phyloP scores from a whole-genome alignment of 2,888 invertebrate genomes.

The Schrankia costaestrigalis region DNA sequence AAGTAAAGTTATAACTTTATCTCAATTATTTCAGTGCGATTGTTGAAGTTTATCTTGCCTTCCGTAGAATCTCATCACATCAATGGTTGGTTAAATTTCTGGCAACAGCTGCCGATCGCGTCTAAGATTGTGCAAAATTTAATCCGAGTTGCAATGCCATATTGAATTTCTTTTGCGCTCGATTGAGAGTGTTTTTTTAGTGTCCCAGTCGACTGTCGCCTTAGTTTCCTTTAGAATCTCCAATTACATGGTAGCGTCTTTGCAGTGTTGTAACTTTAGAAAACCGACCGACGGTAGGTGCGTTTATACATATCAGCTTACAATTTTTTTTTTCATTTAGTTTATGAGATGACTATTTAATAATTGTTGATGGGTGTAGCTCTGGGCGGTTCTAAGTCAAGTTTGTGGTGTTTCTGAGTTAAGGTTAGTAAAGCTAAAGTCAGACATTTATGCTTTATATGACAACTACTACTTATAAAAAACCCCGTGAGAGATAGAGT shows the following conservation, averaged over 20 bases:
- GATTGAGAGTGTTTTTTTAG: constrained; percentile 68
- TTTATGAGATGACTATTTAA: constrained; percentile 38
- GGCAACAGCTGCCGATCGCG: constrained; percentile 71
- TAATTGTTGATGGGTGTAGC: constrained; percentile 58
- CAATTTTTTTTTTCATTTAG: constrained; percentile 41
- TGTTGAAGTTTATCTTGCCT: constrained; percentile 45
- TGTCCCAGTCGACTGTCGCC: constrained; percentile 72
- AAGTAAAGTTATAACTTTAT: constrained; percentile 27
- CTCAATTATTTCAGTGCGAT: constrained; percentile 36
- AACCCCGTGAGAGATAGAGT: no score
- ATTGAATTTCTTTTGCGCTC: constrained; percentile 75
- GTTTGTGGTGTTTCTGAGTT: constrained; percentile 44
- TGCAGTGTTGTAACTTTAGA: constrained; percentile 61
- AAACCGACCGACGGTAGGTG: constrained; percentile 50
- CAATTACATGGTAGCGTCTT: constrained; percentile 75
- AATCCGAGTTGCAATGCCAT: constrained; percentile 69
- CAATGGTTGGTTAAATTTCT: constrained; percentile 60
- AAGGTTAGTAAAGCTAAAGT: no score
- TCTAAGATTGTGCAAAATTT: constrained; percentile 75
- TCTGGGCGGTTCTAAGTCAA: constrained; percentile 59
- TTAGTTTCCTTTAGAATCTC: constrained; percentile 70
- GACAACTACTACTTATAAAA: no score
- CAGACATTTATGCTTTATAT: no score
- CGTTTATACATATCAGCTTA: constrained; percentile 58
- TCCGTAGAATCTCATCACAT: constrained; percentile 54